Percentiles rank a stretch among this genome's conserved stretches.
These are phyloP conservation scores for Drosophila lini DNA, from an alignment of 1,140 invertebrate genomes.

Conservation along the genomic window DNA sequence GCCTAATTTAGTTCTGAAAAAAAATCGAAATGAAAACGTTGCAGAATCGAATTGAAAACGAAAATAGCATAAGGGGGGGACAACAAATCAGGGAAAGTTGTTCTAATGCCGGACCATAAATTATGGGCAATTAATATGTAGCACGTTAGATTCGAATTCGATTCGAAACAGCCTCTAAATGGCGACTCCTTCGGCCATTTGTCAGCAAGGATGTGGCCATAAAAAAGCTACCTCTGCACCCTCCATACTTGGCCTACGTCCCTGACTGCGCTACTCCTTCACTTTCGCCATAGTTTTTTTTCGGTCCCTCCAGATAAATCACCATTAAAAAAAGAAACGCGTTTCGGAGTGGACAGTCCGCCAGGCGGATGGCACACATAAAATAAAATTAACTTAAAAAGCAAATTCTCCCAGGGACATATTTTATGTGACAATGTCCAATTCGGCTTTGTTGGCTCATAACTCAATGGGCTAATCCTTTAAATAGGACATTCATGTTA, in stretches of 20 bases:
- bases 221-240: conserved; percentile 57
- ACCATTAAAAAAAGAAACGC: conserved; percentile 79
- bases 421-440: conserved; percentile 67
- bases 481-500: conserved; percentile 83
- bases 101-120: conserved; percentile 63
- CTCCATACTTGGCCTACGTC: conserved; percentile 5
- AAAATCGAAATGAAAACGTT: conserved; percentile 33
- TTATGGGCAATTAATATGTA: conserved; percentile 82
- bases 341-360: conserved; percentile 41
- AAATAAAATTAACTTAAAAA: conserved; percentile 84
- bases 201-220: conserved; percentile 78
- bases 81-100: conserved; percentile 42
- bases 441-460: conserved; percentile 61
- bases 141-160: conserved; percentile 70
- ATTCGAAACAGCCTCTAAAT: conserved; percentile 57
- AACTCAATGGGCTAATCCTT: conserved; percentile 80
- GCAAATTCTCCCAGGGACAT: conserved; percentile 69
- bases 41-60: conserved; percentile 55
- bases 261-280: conserved; percentile 16
- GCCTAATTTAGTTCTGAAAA: conserved; percentile 56
- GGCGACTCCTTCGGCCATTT: conserved; percentile 64
- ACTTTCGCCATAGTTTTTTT: not conserved
- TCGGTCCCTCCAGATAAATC: conserved; percentile 58
- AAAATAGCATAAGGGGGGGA: conserved; percentile 3
- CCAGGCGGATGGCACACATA: conserved; percentile 45